A percentile compares a stretch with the other conserved stretches of the same genome.
These are phyloP conservation scores for Diachasma alloeum DNA, from an alignment of 1,140 invertebrate species.

Conservation along the genomic window DNA sequence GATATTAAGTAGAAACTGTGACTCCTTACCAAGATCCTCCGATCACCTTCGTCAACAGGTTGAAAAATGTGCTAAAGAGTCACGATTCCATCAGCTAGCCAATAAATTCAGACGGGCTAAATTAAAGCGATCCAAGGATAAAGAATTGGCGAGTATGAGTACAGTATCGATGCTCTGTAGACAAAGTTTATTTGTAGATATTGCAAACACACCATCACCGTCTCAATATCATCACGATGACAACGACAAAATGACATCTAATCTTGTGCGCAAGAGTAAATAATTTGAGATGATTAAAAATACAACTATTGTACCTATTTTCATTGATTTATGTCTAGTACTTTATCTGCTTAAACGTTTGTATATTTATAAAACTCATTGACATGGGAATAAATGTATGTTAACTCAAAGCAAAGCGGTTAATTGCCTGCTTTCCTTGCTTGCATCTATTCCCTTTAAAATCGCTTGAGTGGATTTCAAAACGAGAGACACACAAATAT, in stretches of 20 bases:
- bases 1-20: constrained; percentile 44
- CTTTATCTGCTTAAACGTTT: constrained; percentile 4
- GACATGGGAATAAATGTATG: constrained; percentile 1
- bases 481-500: constrained; percentile 1
- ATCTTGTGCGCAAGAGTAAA: background rate
- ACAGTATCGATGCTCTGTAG: constrained; percentile 72
- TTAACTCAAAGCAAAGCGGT: background rate
- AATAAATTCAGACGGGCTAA: constrained; percentile 70
- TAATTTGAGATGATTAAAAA: background rate
- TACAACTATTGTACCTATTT: background rate
- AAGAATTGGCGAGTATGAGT: constrained; percentile 58
- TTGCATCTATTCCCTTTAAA: background rate
- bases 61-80: constrained; percentile 36
- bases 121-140: constrained; percentile 61
- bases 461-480: background rate
- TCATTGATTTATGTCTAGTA: background rate
- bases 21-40: constrained; percentile 52
- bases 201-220: constrained; percentile 52
- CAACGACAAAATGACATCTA: background rate
- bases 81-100: constrained; percentile 62
- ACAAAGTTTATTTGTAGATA: constrained; percentile 73
- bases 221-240: background rate
- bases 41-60: constrained; percentile 19
- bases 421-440: background rate
- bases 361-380: constrained; percentile 22